Base-by-base conservation (phyloP, 37 sponge, comb jelly and placozoan genomes). In the Chondrilla cf. caribensis region DNA sequence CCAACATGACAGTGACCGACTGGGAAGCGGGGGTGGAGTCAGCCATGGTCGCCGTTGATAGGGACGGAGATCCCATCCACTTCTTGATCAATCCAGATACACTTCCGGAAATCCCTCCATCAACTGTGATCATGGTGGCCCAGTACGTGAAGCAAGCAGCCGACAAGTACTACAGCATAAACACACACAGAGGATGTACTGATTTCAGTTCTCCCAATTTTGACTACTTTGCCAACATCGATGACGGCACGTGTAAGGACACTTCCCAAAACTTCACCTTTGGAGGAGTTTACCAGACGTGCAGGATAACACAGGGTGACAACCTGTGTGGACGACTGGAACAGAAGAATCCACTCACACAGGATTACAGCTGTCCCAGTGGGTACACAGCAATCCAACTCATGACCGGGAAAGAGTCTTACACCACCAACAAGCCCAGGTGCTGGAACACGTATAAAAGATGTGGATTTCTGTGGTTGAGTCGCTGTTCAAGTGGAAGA, bases 271-370 rank as follows among this genome's bases (percentile, higher is more conserved):
- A 85, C 42, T 93, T 84, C 47, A 38, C 82, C 2, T 93, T 93
- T 84, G 93, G 90, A 22, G 93, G 93, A 8, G 82, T 93, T 9
- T 93, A 76, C 37, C 93, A 93, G 67, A 85, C 83, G 5, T 92
- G 93, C 54, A 78, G 26, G 25, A 62, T 15, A 62, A 29, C 11
- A 43, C 38, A 38, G 36, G 24, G 44, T 1, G 24, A 6, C 18
- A 9, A 79, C 59, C 6, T 47, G 51, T 47, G 51, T 11, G 6
- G 51, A 11, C 6, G 11, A 47, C 24, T 81, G 36, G 35, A 0
- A 0, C 85, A 89, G 71, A 81, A 60, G 19, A 89, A 89, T 44
- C 85, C 83, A 2, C 42, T 85, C 0, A 85, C 89, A 22, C 78
- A 78, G 14, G 82, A 3, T 7, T 65, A 60, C 35, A 43, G 43